Evolutionary conservation across 2,797 vertebrate species (phyloP).

Genomic region (Chaunax sp.): DNA sequence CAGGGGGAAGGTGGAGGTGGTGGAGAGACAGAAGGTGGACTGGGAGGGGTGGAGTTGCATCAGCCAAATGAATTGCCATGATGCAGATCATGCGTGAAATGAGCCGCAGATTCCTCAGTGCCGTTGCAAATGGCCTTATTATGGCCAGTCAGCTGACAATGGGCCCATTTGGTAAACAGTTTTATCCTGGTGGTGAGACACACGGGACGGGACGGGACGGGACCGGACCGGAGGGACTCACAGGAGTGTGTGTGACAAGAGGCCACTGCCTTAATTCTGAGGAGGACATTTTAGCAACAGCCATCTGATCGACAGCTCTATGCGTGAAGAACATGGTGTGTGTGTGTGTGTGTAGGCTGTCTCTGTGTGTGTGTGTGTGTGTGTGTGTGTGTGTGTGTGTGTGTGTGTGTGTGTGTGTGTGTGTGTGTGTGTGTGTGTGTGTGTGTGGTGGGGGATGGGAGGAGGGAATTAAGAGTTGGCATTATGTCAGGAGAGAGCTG

Average conservation of each 20-base stretch:
- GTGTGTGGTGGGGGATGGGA: conserved; percentile 72
- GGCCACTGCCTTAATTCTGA: conserved; percentile 44
- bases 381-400: conserved; percentile 58
- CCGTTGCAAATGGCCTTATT: conserved; percentile 65
- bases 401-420: conserved; percentile 53
- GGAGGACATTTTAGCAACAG: conserved; percentile 77
- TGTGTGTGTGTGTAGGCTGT: too few species aligned
- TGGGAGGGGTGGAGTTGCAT: conserved; percentile 61
- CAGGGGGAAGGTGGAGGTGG: conserved; percentile 32
- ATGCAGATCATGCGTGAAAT: conserved; percentile 81
- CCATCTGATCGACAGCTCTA: conserved; percentile 77
- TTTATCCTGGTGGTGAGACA: conserved; percentile 18
- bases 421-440: conserved; percentile 67
- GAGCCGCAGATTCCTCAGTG: conserved; percentile 73
- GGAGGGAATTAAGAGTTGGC: conserved; percentile 82
- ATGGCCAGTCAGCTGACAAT: conserved; percentile 41
- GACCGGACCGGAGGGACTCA: background rate
- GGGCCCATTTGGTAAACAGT: conserved; percentile 8
- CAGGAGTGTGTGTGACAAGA: conserved; percentile 3
- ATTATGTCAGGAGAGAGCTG: conserved; percentile 80
- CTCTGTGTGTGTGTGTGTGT: conserved; percentile 53
- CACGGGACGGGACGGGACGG: background rate
- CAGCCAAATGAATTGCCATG: conserved; percentile 78
- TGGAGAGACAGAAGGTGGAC: conserved; percentile 26
- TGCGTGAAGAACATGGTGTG: conserved; percentile 77